phyloP scores from a whole-genome alignment of 2,113 vertebrate genomes.

The Glaucidium brasilianum region DNA sequence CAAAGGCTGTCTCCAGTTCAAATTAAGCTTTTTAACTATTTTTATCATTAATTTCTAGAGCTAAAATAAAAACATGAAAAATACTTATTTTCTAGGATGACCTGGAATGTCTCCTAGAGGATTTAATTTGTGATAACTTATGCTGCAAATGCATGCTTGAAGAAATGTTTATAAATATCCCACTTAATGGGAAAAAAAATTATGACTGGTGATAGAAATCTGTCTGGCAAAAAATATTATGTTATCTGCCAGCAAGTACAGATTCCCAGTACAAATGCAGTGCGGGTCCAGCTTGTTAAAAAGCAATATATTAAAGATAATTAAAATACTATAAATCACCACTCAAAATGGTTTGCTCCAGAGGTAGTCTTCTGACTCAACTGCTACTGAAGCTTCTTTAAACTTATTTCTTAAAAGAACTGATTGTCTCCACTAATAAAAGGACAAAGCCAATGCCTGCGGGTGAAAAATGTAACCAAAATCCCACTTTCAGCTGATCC shows the following conservation, averaged over 20 bases:
- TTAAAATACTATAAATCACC: conserved; percentile 53
- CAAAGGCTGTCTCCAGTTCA: background rate
- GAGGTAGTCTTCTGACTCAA: conserved; percentile 14
- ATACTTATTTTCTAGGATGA: background rate
- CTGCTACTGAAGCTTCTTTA: conserved; percentile 12
- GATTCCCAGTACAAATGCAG: background rate
- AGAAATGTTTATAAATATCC: conserved; percentile 48
- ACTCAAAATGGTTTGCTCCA: conserved; percentile 15
- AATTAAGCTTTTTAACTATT: background rate
- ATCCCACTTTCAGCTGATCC: background rate
- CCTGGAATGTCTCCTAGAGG: background rate
- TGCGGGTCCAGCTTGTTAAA: conserved; percentile 11
- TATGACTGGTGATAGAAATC: conserved; percentile 22
- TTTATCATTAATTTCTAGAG: background rate
- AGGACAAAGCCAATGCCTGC: background rate
- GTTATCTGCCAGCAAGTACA: conserved; percentile 15
- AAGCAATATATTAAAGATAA: conserved; percentile 22
- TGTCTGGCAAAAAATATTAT: background rate
- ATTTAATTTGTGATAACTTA: conserved; percentile 13
- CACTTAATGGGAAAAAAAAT: background rate
- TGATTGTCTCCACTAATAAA: background rate
- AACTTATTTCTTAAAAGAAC: background rate
- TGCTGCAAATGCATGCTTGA: background rate
- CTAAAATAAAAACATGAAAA: background rate
- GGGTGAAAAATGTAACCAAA: background rate